Evolutionary conservation across 2,797 vertebrate genomes (phyloP).

Genomic region (Pangasius sanitwongsei): DNA sequence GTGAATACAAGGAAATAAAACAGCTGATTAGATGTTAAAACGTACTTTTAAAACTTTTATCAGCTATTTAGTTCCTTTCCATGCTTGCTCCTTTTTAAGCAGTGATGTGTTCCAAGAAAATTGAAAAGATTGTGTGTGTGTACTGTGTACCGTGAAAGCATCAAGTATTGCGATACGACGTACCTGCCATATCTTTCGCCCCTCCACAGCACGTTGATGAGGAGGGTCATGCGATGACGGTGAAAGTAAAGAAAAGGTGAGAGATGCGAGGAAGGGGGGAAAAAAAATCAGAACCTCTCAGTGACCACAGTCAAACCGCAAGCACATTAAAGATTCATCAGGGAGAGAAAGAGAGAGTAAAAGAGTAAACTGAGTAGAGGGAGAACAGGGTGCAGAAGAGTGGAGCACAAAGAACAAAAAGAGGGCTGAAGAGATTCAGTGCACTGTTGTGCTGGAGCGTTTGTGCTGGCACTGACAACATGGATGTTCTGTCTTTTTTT

Average conservation of each 20-base stretch:
- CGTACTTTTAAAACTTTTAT: background rate
- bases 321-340: conserved; percentile 75
- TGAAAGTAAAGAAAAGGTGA: conserved; percentile 47
- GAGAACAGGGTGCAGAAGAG: background rate
- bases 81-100: background rate
- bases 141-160: background rate
- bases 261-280: conserved; percentile 35
- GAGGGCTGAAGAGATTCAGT: background rate
- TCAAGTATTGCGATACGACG: background rate
- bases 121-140: background rate
- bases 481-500: background rate
- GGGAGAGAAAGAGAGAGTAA: conserved; percentile 23
- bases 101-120: too few relatives aligned
- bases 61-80: background rate
- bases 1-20: background rate
- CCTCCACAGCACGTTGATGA: background rate
- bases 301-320: conserved; percentile 72
- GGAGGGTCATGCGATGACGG: conserved; percentile 46
- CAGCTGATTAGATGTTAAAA: background rate
- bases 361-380: conserved; percentile 17
- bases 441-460: background rate
- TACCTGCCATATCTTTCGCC: background rate
- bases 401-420: background rate
- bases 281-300: conserved; percentile 69
- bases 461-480: background rate